A percentile compares a stretch with the other conserved stretches of the same genome.
Evolutionary conservation across 2,888 invertebrate genomes (phyloP).

Genomic region (Philereme vetulata): DNA sequence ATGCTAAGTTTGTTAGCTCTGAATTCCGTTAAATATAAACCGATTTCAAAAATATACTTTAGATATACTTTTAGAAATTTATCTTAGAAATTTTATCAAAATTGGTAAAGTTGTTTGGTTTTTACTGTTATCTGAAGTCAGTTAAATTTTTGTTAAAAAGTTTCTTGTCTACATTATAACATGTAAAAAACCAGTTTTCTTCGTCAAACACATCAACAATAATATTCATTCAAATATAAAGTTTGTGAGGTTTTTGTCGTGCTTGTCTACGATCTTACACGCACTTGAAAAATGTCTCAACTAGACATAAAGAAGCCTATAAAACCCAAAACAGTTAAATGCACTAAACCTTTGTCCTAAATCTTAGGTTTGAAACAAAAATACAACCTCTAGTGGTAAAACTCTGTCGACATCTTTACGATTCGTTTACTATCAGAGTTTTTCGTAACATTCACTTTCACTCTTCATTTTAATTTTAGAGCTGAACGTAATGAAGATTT

Average conservation of each 20-base stretch:
- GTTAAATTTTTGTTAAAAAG: too few species aligned
- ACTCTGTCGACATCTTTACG: constrained; percentile 10
- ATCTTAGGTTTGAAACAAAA: constrained; percentile 3
- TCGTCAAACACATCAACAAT: too few species aligned
- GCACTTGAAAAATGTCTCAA: not conserved
- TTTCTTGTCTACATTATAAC: too few species aligned
- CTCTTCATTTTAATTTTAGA: constrained; percentile 11
- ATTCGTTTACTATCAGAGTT: constrained; percentile 9
- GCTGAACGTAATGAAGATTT: constrained; percentile 14
- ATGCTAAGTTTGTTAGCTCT: too few species aligned
- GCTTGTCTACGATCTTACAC: not conserved
- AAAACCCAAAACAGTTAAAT: constrained; percentile 1
- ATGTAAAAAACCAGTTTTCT: too few species aligned
- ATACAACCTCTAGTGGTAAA: constrained; percentile 4
- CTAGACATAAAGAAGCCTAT: not conserved
- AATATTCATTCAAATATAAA: too few species aligned
- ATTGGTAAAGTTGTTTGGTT: too few species aligned
- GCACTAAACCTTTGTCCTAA: constrained; percentile 4
- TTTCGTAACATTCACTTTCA: constrained; percentile 12
- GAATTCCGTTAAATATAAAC: too few species aligned
- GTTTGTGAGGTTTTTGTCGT: not conserved
- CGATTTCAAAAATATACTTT: too few species aligned
- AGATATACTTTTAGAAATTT: too few species aligned
- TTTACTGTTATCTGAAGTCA: too few species aligned
- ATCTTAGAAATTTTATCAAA: too few species aligned